Conservation (phyloP, 2,797 vertebrate genomes). For the Manis crassicaudata region DNA sequence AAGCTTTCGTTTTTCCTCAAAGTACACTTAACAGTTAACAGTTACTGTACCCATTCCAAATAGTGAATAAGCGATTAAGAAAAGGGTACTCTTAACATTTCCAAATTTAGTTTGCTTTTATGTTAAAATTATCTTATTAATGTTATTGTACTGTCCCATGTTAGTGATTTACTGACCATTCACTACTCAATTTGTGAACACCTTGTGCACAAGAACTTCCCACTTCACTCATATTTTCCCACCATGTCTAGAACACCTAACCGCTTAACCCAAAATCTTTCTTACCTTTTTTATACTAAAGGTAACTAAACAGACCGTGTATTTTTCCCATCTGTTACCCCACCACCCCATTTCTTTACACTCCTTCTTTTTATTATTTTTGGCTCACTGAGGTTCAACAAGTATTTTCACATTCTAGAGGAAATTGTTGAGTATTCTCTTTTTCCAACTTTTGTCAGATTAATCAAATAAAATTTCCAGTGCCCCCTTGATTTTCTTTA, state of each 20-base stretch:
- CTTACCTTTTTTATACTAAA: slow-evolving; percentile 17
- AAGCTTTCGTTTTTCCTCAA: slow-evolving; percentile 23
- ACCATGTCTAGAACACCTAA: neutral
- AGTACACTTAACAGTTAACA: neutral
- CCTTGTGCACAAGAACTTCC: neutral
- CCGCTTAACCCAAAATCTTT: neutral
- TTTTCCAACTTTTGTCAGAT: neutral
- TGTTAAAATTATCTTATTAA: slow-evolving; percentile 18
- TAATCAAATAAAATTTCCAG: neutral
- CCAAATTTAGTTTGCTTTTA: slow-evolving; percentile 33
- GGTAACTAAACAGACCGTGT: neutral
- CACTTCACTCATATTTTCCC: neutral
- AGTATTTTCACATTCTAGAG: neutral
- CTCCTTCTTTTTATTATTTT: neutral
- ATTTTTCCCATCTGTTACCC: neutral
- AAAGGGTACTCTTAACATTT: neutral
- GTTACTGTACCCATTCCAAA: slow-evolving; percentile 3
- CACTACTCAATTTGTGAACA: neutral
- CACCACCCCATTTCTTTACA: neutral
- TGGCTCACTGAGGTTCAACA: slow-evolving; percentile 22
- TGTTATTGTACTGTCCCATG: neutral
- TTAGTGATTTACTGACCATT: neutral
- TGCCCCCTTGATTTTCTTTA: neutral
- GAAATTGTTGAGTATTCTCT: neutral
- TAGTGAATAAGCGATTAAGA: neutral